Evolutionary conservation across 53 echinoderm and acorn worm genomes (phyloP), one percentile per base, ranked within the genome.

Genomic region (Antedon mediterranea): DNA sequence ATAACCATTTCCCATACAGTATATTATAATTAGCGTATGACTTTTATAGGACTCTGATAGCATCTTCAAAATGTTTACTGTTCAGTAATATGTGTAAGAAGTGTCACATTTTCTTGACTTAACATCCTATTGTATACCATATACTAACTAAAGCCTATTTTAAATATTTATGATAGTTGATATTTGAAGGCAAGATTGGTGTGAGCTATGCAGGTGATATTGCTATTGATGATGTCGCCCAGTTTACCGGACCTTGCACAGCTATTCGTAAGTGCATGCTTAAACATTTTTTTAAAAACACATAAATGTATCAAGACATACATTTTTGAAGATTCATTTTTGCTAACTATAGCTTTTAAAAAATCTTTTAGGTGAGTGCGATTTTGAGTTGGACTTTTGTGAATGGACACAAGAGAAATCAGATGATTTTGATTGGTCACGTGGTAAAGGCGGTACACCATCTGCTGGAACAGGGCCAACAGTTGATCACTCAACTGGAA

Each of bases 371-470:
- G 57, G 57, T 23, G 57, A 57, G 31, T 94, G 94, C 31, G 82
- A 86, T 76, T 94, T 94, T 78, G 94, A 94, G 87, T 28, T 37
- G 4, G 91, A 80, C 71, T 57, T 86, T 76, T 94, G 94, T 73
- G 76, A 71, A n/a, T 94, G 91, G 91, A 34, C 34, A 15, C 91
- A 91, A 43, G 84, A 85, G 78, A 57, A 57, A 26, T 70, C 74
- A 0, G 85, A 87, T 34, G 83, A 91, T 28, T 86, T 89, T 75
- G 81, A 91, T 73, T 94, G 94, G 94, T 77, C 57, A 14, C 43
- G 94, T 32, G 43, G 43, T 15, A 78, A 77, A 3, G 89, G 87
- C 20, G 75, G 73, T 29, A 87, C 87, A 20, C 34, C 83, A 0
- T 72, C 91, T 23, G 32, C 73, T 3, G 87, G 79, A 11, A 90